These are phyloP conservation scores for Crematogaster levior DNA, from an alignment of 2,888 invertebrate genomes.

Conservation along the genomic window DNA sequence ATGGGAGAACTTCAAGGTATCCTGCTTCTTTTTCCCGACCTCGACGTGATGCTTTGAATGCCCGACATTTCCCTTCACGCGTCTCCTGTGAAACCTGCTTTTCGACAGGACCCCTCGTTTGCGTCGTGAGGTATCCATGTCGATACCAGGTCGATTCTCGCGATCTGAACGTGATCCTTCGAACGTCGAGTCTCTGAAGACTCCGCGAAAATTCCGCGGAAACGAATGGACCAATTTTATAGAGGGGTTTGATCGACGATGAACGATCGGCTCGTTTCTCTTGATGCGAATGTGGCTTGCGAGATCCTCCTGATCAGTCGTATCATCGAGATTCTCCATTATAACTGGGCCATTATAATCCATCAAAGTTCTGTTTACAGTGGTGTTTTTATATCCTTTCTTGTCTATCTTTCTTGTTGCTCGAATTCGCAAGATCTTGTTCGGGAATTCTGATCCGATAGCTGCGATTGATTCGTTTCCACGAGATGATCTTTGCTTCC, in stretches of 20 bases:
- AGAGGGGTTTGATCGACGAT: constrained; percentile 30
- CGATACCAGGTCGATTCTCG: neutral
- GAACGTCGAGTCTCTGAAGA: neutral
- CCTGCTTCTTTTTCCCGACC: neutral
- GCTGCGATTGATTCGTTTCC: neutral
- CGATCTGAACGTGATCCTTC: neutral
- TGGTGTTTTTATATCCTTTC: neutral
- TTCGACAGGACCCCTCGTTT: neutral
- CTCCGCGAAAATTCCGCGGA: constrained; percentile 11
- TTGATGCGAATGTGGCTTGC: constrained; percentile 60
- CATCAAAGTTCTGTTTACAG: constrained; percentile 28
- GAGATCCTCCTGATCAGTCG: constrained; percentile 54
- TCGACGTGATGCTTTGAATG: neutral
- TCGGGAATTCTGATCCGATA: neutral
- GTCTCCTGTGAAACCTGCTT: neutral
- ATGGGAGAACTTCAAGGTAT: neutral
- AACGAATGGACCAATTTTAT: constrained; percentile 57
- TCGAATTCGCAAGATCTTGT: neutral
- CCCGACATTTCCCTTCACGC: neutral
- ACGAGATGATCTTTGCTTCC: constrained; percentile 53
- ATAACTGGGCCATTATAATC: constrained; percentile 41
- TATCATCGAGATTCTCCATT: constrained; percentile 28
- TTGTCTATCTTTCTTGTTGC: neutral
- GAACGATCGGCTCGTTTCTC: constrained; percentile 23
- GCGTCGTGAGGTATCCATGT: neutral